Percentiles rank a stretch among this genome's conserved stretches.
These are phyloP conservation scores for Sussaba pulchella DNA, from an alignment of 2,888 invertebrate genomes.

Conservation along the genomic window DNA sequence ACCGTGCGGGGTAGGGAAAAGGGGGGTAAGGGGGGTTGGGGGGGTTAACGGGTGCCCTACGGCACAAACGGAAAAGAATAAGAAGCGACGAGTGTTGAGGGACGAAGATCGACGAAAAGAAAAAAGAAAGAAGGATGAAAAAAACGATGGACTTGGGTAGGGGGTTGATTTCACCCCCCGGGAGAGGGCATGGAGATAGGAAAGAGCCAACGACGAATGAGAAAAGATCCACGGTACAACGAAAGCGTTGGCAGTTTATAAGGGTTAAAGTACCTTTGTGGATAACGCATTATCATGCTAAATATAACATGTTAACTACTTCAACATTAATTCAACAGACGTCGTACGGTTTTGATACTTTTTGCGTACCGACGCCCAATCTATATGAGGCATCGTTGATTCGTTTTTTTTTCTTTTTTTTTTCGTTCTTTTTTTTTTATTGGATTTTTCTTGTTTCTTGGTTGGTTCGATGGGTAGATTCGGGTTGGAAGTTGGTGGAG, in stretches of 20 bases:
- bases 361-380: slow-evolving; percentile 43
- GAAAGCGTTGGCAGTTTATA: slow-evolving; percentile 83
- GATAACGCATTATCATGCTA: slow-evolving; percentile 84
- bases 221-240: slow-evolving; percentile 67
- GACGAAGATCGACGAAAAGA: slow-evolving; percentile 31
- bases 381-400: slow-evolving; percentile 36
- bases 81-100: slow-evolving; percentile 43
- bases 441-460: background rate
- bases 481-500: too few species aligned
- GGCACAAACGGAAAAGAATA: background rate
- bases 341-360: slow-evolving; percentile 65
- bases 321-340: slow-evolving; percentile 86
- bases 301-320: slow-evolving; percentile 88
- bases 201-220: slow-evolving; percentile 54
- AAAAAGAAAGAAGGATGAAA: slow-evolving; percentile 50
- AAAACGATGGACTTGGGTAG: slow-evolving; percentile 41
- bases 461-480: too few species aligned
- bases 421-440: slow-evolving; percentile 40
- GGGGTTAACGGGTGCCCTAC: slow-evolving; percentile 68
- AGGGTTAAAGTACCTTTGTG: slow-evolving; percentile 82
- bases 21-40: too few species aligned
- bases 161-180: slow-evolving; percentile 65
- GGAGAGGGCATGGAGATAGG: slow-evolving; percentile 47
- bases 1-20: too few species aligned
- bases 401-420: slow-evolving; percentile 52